Base-by-base conservation (phyloP, 2,888 invertebrate genomes). In the Hermaeophaga mercurialis region DNA sequence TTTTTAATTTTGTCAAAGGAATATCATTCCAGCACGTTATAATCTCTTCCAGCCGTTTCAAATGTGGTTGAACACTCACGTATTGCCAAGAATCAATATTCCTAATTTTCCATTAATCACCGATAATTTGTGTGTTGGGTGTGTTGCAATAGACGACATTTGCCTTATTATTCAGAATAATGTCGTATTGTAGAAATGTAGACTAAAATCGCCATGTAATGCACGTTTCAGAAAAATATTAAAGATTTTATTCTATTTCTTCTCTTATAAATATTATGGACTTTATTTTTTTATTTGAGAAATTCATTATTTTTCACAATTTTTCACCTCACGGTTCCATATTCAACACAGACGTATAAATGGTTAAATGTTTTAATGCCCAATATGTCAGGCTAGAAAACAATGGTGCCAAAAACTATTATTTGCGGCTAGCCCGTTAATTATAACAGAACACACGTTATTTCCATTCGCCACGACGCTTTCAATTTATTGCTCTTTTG, bases 381-480 rank as follows among this genome's bases (percentile, higher is more conserved):
- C 43, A 43, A 43, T 43, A 43, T 43, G 43, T 43, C 43, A 43
- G 24, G 26, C 8, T 26, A 7, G 43, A 43, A 43, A 43, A 43
- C 38, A 48, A 50, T 28, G 49, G 41, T 41, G 46, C 33, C 41
- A 22, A 46, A 47, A 47, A 46, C 47, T 47, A 47, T 46, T 47
- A 47, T 54, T 54, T 54, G 54, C 31, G 54, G 54, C 33, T 54
- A 24, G 24, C 15, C 41, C 54, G 54, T 54, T 47, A 46, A 54
- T 54, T 54, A 54, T 41, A 15, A 39, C 39, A 12, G 39, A 39
- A 31, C 38, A 46, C 46, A 39, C 44, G 44, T 52, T 44, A 52
- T 34, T 44, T 44, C 24, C 33, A 44, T 18, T 39, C 43, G 26
- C 43, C n/a, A 24, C 24, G 43, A 15, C 19, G 26, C 11, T 24